Evolutionary conservation across 2,888 invertebrate genomes (phyloP), one percentile per base, ranked within the genome.

Genomic region (Brachynemurus nebulosus): DNA sequence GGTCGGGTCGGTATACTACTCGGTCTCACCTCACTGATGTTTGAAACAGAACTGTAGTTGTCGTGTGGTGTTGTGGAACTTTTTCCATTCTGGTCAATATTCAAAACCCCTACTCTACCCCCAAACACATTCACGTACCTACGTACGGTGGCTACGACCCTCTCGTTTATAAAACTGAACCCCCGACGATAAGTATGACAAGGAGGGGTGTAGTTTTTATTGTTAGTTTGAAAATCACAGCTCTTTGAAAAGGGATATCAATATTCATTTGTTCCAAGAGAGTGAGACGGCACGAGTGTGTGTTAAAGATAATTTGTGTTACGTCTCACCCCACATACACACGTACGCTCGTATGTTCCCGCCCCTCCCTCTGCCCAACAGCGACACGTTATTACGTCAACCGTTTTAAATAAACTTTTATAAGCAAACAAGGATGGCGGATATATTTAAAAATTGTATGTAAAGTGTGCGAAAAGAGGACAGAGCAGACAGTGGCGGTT

Each of bases 141-240:
- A 30, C n/a, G 14, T 14, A 30, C 30, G n/a, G 12, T 37, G 7
- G 4, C 17, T 19, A 37, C 37, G 12, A 16, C 40, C 40, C 30
- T 40, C 40, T 30, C 30, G 25, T 40, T 21, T 40, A 21, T 40
- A 18, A 40, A 27, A 40, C 18, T 40, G 14, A 27, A 25, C 40
- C 25, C 40, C 25, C 40, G 8, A 18, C 8, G 17, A 40, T 35
- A 40, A 50, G 50, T 53, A 52, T 52, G 55, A 54, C 62, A 61
- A 64, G 64, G 63, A 64, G 64, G 64, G 40, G 64, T n/a, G n/a
- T 60, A 63, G 62, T 65, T 65, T 65, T 65, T 61, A 59, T 60
- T 55, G 51, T 42, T 54, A 52, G 54, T 56, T 58, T 64, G 23
- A 63, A 62, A 63, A 30, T 53, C 50, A 50, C 49, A 40, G 49